Base-by-base conservation (phyloP, 2,888 invertebrate species). In the Arctia plantaginis region DNA sequence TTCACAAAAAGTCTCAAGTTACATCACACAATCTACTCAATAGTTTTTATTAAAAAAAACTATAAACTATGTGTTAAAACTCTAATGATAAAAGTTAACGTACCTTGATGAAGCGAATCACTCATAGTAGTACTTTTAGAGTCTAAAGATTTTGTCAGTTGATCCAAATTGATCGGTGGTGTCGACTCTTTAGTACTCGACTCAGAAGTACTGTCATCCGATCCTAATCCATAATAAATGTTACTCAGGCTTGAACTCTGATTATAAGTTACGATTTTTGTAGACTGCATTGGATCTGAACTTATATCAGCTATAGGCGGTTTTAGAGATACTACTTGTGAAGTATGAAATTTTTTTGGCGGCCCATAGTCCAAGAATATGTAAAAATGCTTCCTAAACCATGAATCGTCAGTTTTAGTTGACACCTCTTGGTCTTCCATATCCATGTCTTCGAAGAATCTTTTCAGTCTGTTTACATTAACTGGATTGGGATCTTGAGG, bases 301-400 rank as follows among this genome's bases (percentile, higher is more conserved):
- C 47, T n/a, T 47, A 62, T 15, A 23, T 85, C 79, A 33, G 77
- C 75, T 0, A 75, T 73, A 7, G 86, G 84, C n/a, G 86, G 81
- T 81, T 91, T 94, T 7, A 94, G 80, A 8, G 90, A 81, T 0
- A 93, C 89, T 0, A 89, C 92, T 78, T 94, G 90, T 0, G 90
- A 88, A 0, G 91, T 90, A 65, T 93, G 92, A 30, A 69, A 72
- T 18, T 75, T 75, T 69, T 72, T 75, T 1, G 91, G 90, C 3
- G 91, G 87, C 15, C 85, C 88, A 35, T 84, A 90, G 65, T 94
- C 93, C 27, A 92, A 83, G 69, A 91, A 92, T 23, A 94, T 71
- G 74, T 91, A 92, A 74, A 94, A 94, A 85, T 94, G 92, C 75
- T 90, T 94, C 73, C 90, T 93, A 73, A 94, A 92, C 94, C 94